These are phyloP conservation scores for Alces alces DNA, from an alignment of 2,113 vertebrate species.

Conservation along the genomic window DNA sequence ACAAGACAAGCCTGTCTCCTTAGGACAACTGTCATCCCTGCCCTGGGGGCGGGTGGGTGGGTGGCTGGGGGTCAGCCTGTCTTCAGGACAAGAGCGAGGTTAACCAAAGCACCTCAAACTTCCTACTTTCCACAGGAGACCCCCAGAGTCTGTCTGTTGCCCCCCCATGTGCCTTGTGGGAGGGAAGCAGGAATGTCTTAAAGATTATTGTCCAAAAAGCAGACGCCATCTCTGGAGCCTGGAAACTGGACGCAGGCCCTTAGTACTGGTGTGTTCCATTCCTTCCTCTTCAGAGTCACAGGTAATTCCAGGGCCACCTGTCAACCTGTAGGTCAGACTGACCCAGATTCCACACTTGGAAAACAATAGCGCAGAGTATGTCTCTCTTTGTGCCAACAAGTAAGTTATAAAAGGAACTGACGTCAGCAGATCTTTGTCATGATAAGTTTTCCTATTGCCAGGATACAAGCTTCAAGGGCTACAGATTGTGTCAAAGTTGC, in stretches of 20 bases:
- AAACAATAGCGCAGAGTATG: neutral
- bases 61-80: neutral
- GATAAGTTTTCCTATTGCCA: neutral
- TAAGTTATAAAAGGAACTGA: neutral
- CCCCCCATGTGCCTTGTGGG: accelerated
- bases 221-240: slow-evolving; percentile 65
- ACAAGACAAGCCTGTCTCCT: slow-evolving; percentile 19
- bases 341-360: neutral
- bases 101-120: slow-evolving; percentile 25
- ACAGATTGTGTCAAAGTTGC: neutral
- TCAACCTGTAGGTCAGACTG: neutral
- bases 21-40: neutral
- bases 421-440: neutral
- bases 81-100: slow-evolving; percentile 55
- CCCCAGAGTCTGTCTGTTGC: neutral
- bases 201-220: slow-evolving; percentile 58
- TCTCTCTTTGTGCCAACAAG: neutral
- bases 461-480: neutral
- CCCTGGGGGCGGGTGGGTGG: neutral
- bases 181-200: neutral
- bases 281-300: neutral
- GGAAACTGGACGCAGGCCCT: slow-evolving; percentile 41
- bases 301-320: neutral
- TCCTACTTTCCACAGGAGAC: slow-evolving; percentile 17
- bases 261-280: neutral